A percentile compares a stretch with the other conserved stretches of the same genome.
Evolutionary conservation across 2,888 invertebrate genomes (phyloP).

Genomic region (Drosophila aldrichi): DNA sequence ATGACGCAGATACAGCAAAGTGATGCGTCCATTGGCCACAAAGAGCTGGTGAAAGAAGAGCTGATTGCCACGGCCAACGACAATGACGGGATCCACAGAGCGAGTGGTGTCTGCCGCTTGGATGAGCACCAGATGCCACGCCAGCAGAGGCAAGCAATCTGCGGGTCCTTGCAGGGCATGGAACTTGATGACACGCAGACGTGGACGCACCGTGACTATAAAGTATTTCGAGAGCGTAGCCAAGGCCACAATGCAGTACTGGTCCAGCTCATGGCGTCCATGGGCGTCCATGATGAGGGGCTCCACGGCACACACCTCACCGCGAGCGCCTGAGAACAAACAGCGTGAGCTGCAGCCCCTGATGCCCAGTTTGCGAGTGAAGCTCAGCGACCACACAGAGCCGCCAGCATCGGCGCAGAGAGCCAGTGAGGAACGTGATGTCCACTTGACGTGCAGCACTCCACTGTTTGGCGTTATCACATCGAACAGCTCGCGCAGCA

Average conservation of each 20-base stretch:
- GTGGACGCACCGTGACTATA: slow-evolving; percentile 91
- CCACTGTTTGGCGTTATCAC: slow-evolving; percentile 94
- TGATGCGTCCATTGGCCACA: slow-evolving; percentile 86
- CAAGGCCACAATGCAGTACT: slow-evolving; percentile 93
- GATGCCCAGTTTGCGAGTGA: slow-evolving; percentile 94
- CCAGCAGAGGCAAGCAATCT: slow-evolving; percentile 93
- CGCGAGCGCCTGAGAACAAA: slow-evolving; percentile 98
- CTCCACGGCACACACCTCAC: slow-evolving; percentile 94
- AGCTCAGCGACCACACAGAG: slow-evolving; percentile 97
- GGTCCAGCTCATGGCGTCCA: slow-evolving; percentile 89
- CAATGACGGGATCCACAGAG: slow-evolving; percentile 93
- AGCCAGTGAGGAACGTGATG: slow-evolving; percentile 90
- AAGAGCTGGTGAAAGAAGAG: slow-evolving; percentile 92
- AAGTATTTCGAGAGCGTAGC: slow-evolving; percentile 95
- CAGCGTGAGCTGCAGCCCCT: slow-evolving; percentile 96
- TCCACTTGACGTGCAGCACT: slow-evolving; percentile 89
- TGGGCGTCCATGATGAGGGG: slow-evolving; percentile 87
- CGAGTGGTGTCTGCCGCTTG: slow-evolving; percentile 89
- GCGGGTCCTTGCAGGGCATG: slow-evolving; percentile 91
- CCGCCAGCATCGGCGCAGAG: slow-evolving; percentile 96
- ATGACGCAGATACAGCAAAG: slow-evolving; percentile 89
- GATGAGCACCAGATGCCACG: slow-evolving; percentile 96
- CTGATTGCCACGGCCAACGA: slow-evolving; percentile 93
- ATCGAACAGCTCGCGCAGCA: slow-evolving; percentile 90
- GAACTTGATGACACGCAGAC: slow-evolving; percentile 91